phyloP scores from a whole-genome alignment of 2,888 invertebrate genomes.

The Tachina lurida region DNA sequence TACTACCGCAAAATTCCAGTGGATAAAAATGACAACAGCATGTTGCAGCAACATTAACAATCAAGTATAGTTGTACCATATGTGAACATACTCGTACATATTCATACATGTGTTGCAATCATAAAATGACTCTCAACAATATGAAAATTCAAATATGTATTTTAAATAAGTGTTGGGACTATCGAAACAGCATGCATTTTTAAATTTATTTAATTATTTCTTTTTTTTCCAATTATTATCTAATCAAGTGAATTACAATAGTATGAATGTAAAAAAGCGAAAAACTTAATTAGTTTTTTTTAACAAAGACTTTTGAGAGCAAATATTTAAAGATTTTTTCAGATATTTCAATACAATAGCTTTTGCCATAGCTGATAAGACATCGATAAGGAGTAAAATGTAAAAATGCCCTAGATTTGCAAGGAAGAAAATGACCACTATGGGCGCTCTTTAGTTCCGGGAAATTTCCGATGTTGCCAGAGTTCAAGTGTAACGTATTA shows the following conservation, averaged over 20 bases:
- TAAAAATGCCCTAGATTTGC: too few relatives aligned
- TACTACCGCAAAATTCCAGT: conserved; percentile 12
- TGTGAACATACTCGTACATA: background rate
- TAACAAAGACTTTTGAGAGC: too few relatives aligned
- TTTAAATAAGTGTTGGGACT: background rate
- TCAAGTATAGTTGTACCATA: background rate
- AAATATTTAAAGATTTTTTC: too few relatives aligned
- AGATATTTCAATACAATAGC: too few relatives aligned
- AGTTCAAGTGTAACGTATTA: too few relatives aligned
- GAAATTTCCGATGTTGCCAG: too few relatives aligned
- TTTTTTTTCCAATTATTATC: background rate
- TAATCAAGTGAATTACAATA: background rate
- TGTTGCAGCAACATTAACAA: conserved; percentile 28
- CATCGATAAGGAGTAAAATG: too few relatives aligned
- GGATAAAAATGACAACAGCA: conserved; percentile 22
- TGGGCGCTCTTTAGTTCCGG: too few relatives aligned
- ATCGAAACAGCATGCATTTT: conserved; percentile 15
- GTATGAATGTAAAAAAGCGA: too few relatives aligned
- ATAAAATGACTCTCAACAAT: conserved; percentile 31
- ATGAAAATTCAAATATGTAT: background rate
- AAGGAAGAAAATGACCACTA: too few relatives aligned
- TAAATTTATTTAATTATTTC: background rate
- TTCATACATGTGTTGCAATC: conserved; percentile 18
- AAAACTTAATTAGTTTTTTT: too few relatives aligned
- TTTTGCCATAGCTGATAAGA: too few relatives aligned